Conservation (phyloP, 2,113 vertebrate species). For the Larimichthys crocea region DNA sequence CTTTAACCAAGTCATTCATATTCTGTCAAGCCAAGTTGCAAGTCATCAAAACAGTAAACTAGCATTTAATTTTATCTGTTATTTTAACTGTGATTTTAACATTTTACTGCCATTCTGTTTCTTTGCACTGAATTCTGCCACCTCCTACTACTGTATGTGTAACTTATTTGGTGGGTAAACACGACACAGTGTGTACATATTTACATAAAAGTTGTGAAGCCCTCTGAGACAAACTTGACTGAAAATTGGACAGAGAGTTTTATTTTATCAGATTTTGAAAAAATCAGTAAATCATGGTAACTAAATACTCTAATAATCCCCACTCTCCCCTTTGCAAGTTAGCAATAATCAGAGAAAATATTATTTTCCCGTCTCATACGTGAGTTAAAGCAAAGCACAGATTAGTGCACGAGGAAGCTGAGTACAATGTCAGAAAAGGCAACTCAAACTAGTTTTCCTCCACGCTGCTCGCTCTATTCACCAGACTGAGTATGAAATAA, state of each 20-base stretch:
- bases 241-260: background rate
- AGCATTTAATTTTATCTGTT: too few species aligned
- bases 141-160: too few species aligned
- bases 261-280: background rate
- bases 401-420: background rate
- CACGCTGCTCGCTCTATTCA: conserved; percentile 23
- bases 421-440: background rate
- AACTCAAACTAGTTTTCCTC: background rate
- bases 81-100: too few species aligned
- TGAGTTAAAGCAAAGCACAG: background rate
- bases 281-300: background rate
- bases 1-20: too few species aligned
- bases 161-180: background rate
- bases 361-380: background rate
- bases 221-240: background rate
- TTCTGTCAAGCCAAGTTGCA: too few species aligned
- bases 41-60: too few species aligned
- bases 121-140: background rate
- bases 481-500: conserved; percentile 35
- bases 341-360: background rate
- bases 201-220: background rate
- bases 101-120: too few species aligned
- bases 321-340: background rate
- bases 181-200: background rate
- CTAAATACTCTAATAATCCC: background rate